These are phyloP conservation scores for Geothlypis trichas DNA, from an alignment of 2,113 vertebrate species.

Conservation along the genomic window DNA sequence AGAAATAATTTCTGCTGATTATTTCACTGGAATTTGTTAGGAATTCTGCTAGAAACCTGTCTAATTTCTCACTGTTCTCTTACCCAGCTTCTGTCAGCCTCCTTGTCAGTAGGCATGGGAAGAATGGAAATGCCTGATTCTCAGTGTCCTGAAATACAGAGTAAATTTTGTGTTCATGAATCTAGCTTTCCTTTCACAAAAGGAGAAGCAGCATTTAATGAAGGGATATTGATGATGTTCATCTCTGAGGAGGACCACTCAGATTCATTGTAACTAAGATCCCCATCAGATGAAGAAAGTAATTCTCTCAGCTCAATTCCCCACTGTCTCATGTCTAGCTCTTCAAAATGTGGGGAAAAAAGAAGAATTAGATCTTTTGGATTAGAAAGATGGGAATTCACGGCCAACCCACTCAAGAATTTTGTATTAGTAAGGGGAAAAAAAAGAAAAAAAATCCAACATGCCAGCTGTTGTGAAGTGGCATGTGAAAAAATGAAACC, in stretches of 20 bases:
- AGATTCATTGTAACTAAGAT: background rate
- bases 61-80: background rate
- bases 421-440: background rate
- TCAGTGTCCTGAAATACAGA: background rate
- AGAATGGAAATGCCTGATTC: background rate
- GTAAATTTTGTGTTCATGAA: background rate
- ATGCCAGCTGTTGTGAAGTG: background rate
- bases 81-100: background rate
- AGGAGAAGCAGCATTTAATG: background rate
- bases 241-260: background rate
- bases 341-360: background rate
- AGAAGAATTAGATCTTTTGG: background rate
- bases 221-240: background rate
- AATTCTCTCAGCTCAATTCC: background rate
- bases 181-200: background rate
- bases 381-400: background rate
- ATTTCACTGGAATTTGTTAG: background rate
- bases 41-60: background rate
- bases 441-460: background rate
- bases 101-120: background rate
- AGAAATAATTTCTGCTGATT: background rate
- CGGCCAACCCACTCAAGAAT: background rate
- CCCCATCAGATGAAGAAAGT: background rate
- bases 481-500: background rate
- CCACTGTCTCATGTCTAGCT: background rate